Evolutionary conservation across 1,140 invertebrate species (phyloP), one percentile per base, ranked within the genome.

Genomic region (Drosophila littoralis): DNA sequence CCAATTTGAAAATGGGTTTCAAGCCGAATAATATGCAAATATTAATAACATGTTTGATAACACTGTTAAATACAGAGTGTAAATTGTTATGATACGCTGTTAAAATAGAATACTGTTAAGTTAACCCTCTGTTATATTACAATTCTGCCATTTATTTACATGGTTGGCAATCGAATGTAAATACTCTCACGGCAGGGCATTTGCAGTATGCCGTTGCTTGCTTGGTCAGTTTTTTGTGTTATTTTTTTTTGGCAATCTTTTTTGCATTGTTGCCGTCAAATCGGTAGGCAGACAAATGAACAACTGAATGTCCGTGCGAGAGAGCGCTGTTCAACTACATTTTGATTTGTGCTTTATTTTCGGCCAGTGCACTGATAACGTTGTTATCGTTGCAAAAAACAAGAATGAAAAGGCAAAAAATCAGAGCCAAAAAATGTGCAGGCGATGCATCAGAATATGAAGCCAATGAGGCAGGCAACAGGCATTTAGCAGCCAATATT

Each of bases 321-420:
- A 35, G 38, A 63, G 22, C 46, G 55, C 57, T 38, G 63, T 69
- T 55, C 75, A 78, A 78, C 75, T 78, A 78, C 75, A 78, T 78
- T 78, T 78, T 78, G 75, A 78, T 78, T 78, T 78, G 75, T 78
- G 75, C 75, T 78, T 66, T 65, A 64, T 68, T 77, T 77, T 77
- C 63, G 36, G 60, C n/a, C 42, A 43, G 17, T 54, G 59, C 52
- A 69, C 75, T 74, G 75, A 77, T 77, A 77, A 77, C 75, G 59
- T 77, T 77, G 75, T 77, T 77, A 77, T 74, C 71, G 58, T 50
- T 59, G 75, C 46, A 28, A 45, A 36, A 42, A 22, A 46, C 59
- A 38, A 7, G 7, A 13, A 22, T 50, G 45, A 58, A 57, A 58
- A 38, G 28, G 13, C 13, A 9, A 2, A 51, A 45, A 22, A 52